Percentiles rank a stretch among this genome's conserved stretches.
These are phyloP conservation scores for Tapirus indicus DNA, from an alignment of 2,797 vertebrate genomes.

Conservation along the genomic window DNA sequence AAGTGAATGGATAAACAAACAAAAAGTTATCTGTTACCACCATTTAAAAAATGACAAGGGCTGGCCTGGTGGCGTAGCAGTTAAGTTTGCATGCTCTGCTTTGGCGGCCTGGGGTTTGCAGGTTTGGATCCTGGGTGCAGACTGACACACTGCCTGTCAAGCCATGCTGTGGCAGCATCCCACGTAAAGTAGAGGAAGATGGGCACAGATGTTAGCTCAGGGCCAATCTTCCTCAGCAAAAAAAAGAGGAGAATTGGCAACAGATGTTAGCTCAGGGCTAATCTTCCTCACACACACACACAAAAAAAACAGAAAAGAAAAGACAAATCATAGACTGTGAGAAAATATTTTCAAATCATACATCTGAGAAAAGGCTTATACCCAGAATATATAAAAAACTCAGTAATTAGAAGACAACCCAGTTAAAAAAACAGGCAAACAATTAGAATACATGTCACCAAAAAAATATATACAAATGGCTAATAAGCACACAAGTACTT, in stretches of 20 bases:
- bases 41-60: background rate
- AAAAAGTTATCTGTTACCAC: background rate
- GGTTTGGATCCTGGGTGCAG: too few relatives aligned
- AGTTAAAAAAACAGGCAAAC: background rate
- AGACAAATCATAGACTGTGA: background rate
- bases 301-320: background rate
- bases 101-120: too few relatives aligned
- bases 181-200: too few relatives aligned
- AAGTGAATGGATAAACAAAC: background rate
- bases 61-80: too few relatives aligned
- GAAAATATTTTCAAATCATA: constrained; percentile 2
- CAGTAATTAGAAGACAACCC: background rate
- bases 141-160: too few relatives aligned
- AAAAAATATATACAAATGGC: background rate
- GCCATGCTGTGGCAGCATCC: too few relatives aligned
- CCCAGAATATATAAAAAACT: background rate
- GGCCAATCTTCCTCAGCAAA: too few relatives aligned
- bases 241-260: too few relatives aligned
- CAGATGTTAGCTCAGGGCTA: too few relatives aligned
- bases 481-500: background rate
- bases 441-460: background rate
- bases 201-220: too few relatives aligned
- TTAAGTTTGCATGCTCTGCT: too few relatives aligned
- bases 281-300: too few relatives aligned
- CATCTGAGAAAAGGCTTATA: background rate